Evolutionary conservation across 2,797 vertebrate species (phyloP).

Genomic region (Pseudochromis fuscus): DNA sequence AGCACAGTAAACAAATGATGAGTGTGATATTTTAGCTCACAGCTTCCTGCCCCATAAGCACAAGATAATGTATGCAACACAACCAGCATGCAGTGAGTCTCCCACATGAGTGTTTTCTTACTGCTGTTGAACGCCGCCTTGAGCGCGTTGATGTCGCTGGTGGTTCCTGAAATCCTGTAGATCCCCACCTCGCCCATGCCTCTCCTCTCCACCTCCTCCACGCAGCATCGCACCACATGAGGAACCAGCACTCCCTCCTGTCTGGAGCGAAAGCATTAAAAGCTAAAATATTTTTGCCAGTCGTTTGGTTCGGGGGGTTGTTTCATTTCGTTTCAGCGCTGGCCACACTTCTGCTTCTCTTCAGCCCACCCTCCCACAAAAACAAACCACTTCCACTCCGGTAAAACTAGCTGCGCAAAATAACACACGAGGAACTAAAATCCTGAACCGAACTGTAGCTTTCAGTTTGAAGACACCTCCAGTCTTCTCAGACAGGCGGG

Average conservation of each 20-base stretch:
- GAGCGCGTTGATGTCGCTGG: slow-evolving; percentile 75
- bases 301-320: not conserved
- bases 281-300: too few species aligned
- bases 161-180: slow-evolving; percentile 83
- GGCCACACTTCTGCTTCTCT: slow-evolving; percentile 46
- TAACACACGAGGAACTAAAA: slow-evolving; percentile 35
- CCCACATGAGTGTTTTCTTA: slow-evolving; percentile 59
- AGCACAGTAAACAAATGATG: not conserved
- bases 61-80: too few species aligned
- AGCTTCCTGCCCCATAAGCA: slow-evolving; percentile 6
- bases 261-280: slow-evolving; percentile 50
- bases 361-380: not conserved
- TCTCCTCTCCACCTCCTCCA: slow-evolving; percentile 84
- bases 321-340: slow-evolving; percentile 17
- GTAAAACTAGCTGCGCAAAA: not conserved
- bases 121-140: slow-evolving; percentile 82
- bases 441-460: not conserved
- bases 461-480: slow-evolving; percentile 5
- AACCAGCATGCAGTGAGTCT: not conserved
- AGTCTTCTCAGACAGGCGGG: not conserved
- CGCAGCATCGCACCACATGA: slow-evolving; percentile 83
- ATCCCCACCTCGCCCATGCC: slow-evolving; percentile 85
- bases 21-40: not conserved
- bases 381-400: slow-evolving; percentile 30
- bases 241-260: slow-evolving; percentile 84